These are phyloP conservation scores for Pseudorhombus dupliciocellatus DNA, from an alignment of 2,113 vertebrate species.

Conservation along the genomic window DNA sequence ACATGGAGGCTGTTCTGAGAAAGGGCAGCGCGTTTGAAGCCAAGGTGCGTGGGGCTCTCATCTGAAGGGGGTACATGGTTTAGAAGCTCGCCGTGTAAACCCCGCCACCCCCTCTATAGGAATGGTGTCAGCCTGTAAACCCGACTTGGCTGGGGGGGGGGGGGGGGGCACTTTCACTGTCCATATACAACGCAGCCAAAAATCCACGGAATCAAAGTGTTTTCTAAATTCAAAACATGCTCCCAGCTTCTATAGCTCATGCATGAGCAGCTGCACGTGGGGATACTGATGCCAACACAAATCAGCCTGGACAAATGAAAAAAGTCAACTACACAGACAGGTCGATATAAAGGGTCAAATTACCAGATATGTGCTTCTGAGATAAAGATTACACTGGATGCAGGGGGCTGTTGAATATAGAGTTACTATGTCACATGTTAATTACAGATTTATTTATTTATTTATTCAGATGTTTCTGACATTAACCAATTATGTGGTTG, in stretches of 20 bases:
- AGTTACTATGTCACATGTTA: too few species aligned
- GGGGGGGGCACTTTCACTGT: constrained; percentile 27
- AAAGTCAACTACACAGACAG: too few species aligned
- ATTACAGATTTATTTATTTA: too few species aligned
- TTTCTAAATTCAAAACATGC: constrained; percentile 14
- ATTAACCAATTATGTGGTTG: too few species aligned
- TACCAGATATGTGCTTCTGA: too few species aligned
- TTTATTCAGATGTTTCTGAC: too few species aligned
- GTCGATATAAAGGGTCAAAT: not conserved
- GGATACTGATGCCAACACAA: not conserved
- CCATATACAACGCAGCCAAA: constrained; percentile 9
- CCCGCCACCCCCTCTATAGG: constrained; percentile 13
- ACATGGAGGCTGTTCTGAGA: constrained; percentile 77
- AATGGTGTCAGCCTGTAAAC: constrained; percentile 36
- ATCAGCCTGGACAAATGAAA: not conserved
- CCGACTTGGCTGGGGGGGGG: constrained; percentile 33
- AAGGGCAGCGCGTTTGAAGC: constrained; percentile 85
- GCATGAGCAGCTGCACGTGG: not conserved
- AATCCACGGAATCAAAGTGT: not conserved
- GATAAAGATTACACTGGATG: too few species aligned
- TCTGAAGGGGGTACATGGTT: constrained; percentile 70
- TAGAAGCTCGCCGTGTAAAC: not conserved
- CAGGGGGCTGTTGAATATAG: too few species aligned
- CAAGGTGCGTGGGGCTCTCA: constrained; percentile 73
- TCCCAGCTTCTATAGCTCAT: not conserved